Conservation (phyloP, 2,113 vertebrate genomes). For the Onychorhynchus coronatus region DNA sequence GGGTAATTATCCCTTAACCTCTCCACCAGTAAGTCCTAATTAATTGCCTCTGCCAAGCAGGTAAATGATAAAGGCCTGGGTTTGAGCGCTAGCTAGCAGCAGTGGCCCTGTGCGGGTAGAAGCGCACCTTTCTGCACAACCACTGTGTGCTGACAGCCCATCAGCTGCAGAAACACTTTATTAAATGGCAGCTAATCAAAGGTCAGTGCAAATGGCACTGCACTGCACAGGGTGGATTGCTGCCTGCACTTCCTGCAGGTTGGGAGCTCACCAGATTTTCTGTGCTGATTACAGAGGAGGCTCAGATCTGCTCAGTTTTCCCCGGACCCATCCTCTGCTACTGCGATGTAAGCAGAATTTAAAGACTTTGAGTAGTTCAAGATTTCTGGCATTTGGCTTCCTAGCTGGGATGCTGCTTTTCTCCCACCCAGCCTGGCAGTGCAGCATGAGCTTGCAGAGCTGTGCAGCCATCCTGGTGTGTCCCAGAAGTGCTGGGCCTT, state of each 20-base stretch:
- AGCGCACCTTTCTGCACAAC: background rate
- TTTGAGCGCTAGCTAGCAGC: background rate
- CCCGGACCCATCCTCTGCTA: background rate
- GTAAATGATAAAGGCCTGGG: background rate
- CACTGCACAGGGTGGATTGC: background rate
- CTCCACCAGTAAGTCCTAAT: background rate
- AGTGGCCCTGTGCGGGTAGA: background rate
- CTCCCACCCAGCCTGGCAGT: background rate
- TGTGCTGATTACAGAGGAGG: background rate
- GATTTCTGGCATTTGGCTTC: background rate
- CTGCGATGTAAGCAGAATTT: background rate
- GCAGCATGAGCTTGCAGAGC: background rate
- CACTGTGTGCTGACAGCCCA: background rate
- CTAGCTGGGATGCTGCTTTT: background rate
- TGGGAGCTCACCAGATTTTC: background rate
- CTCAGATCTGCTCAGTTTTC: background rate
- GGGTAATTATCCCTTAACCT: conserved; percentile 18
- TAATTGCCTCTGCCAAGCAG: conserved; percentile 21
- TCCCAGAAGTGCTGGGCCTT: background rate
- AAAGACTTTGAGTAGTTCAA: background rate
- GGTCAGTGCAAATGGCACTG: background rate
- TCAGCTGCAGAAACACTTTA: background rate
- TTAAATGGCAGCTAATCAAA: background rate
- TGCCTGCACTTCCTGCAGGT: background rate
- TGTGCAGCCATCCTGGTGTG: background rate